A percentile compares a stretch with the other conserved stretches of the same genome.
Evolutionary conservation across 2,113 vertebrate genomes (phyloP).

Genomic region (Monopterus albus): DNA sequence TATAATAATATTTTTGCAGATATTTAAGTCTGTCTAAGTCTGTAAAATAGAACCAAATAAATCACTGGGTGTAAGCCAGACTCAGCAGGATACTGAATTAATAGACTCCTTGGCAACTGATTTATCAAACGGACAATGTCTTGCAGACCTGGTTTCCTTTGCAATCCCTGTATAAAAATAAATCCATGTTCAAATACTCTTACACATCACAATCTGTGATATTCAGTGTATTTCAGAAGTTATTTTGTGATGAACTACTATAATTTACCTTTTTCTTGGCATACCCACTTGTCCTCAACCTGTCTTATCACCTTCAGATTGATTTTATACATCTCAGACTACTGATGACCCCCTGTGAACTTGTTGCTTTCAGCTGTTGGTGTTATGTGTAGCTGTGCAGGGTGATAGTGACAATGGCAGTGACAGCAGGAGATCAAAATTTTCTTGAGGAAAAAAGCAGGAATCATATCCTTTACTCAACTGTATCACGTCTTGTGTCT

Average conservation of each 20-base stretch:
- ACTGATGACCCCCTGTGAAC: slow-evolving; percentile 33
- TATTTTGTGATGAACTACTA: slow-evolving; percentile 25
- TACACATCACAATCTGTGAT: neutral
- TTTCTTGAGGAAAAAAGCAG: slow-evolving; percentile 17
- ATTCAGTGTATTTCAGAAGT: slow-evolving; percentile 15
- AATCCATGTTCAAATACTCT: slow-evolving; percentile 30
- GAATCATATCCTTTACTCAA: slow-evolving; percentile 37
- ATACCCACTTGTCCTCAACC: neutral
- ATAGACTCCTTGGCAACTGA: slow-evolving; percentile 44
- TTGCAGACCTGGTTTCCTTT: slow-evolving; percentile 53
- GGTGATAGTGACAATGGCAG: slow-evolving; percentile 27
- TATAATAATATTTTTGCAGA: slow-evolving; percentile 18
- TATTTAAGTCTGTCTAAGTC: slow-evolving; percentile 34
- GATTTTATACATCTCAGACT: slow-evolving; percentile 38
- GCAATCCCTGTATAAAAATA: slow-evolving; percentile 35
- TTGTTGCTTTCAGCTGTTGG: slow-evolving; percentile 28
- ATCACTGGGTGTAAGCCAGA: slow-evolving; percentile 17
- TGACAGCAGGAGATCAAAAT: slow-evolving; percentile 48
- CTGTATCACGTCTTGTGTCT: slow-evolving; percentile 35
- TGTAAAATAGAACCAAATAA: slow-evolving; percentile 45
- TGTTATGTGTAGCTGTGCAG: slow-evolving; percentile 20
- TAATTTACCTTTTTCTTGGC: neutral
- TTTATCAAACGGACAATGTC: slow-evolving; percentile 64
- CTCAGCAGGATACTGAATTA: slow-evolving; percentile 46
- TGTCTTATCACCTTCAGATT: slow-evolving; percentile 14